These are phyloP conservation scores for Remorina albescens DNA, from an alignment of 2,797 vertebrate genomes.

Conservation along the genomic window DNA sequence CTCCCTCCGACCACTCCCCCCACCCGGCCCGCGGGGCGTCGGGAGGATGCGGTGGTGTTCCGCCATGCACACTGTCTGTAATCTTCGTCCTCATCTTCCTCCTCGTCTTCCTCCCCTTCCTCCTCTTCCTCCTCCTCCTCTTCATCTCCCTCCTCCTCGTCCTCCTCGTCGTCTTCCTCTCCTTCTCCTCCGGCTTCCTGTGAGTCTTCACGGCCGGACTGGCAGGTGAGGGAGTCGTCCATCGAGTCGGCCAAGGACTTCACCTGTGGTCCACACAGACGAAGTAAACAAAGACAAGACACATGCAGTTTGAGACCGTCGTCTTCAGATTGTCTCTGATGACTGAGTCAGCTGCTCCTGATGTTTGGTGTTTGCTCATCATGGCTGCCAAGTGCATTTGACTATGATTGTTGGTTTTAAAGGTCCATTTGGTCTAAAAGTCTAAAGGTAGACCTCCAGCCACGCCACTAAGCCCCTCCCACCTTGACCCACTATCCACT, in stretches of 20 bases:
- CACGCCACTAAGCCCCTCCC: too few relatives aligned
- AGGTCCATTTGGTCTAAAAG: too few relatives aligned
- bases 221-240: constrained; percentile 92
- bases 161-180: constrained; percentile 83
- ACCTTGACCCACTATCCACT: too few relatives aligned
- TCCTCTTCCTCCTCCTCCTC: constrained; percentile 82
- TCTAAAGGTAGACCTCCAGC: too few relatives aligned
- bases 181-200: constrained; percentile 87
- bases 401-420: too few relatives aligned
- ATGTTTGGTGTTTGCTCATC: too few relatives aligned
- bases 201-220: constrained; percentile 85
- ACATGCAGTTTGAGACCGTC: constrained; percentile 5
- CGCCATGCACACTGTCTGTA: constrained; percentile 85
- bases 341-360: too few relatives aligned
- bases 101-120: constrained; percentile 82
- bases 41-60: constrained; percentile 81
- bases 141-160: constrained; percentile 75
- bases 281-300: neutral
- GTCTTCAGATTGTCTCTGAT: too few relatives aligned
- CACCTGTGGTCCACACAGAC: constrained; percentile 78
- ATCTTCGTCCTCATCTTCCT: constrained; percentile 81
- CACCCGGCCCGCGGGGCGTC: constrained; percentile 65
- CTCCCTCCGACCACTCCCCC: constrained; percentile 76
- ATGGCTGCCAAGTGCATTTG: too few relatives aligned
- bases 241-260: constrained; percentile 95